Base-by-base conservation (phyloP, 1,140 invertebrate genomes). In the Platyscapa corneri region DNA sequence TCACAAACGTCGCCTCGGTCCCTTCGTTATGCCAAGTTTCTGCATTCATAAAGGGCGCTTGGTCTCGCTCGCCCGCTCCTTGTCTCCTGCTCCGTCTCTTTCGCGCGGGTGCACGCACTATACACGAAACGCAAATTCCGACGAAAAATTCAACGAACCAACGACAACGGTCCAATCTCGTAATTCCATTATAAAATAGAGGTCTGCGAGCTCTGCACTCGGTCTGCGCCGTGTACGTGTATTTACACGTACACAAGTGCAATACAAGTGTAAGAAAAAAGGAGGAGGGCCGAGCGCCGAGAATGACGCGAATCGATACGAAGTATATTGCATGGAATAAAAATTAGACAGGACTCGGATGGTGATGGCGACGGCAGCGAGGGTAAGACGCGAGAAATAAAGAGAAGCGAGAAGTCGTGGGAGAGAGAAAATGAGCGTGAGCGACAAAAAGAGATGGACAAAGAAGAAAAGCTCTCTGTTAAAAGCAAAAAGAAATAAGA, bases 141-240 rank as follows among this genome's bases (percentile, higher is more conserved):
- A 60, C 53, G 75, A 86, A 86, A 83, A 86, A 86, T 83, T 83
- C 81, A 86, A 86, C 85, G 81, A 86, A 83, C 60, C 81, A 65
- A 18, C 14, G 70, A 39, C 74, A 46, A 39, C 67, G 30, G 42
- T 83, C 81, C 85, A 83, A 86, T 86, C 75, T 86, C 81, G 53
- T 86, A 86, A 83, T 86, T 86, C 76, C 81, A 86, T 83, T 83
- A 86, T 78, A 30, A 49, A 82, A 42, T 32, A 37, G 60, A 65
- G 53, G 34, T n/a, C n/a, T n/a, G n/a, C 53, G 56, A 39, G 70
- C 27, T 23, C n/a, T 46, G 42, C 8, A 60, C 46, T 34, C 30
- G 20, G 32, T 34, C 39, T 3, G 8, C 53, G 27, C 23, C 39
- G 39, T 53, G 14, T 53, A 32, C 23, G 30, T 76, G n/a, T 27